Percentiles rank a stretch among this genome's conserved stretches.
phyloP scores from a whole-genome alignment of 2,113 vertebrate species.

The Cyprinodon tularosa region DNA sequence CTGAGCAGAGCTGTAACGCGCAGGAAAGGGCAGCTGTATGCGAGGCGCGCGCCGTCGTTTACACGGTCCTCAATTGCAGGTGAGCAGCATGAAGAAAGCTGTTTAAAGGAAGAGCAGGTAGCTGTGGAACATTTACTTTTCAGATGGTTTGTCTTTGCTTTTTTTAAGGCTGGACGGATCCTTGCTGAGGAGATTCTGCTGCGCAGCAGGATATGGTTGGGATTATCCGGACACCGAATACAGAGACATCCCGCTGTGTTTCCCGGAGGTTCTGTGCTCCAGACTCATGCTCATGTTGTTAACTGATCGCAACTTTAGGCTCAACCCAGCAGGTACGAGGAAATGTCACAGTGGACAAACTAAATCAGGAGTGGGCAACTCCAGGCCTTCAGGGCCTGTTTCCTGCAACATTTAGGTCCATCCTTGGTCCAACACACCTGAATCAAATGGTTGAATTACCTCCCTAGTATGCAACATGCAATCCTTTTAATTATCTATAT shows the following conservation, averaged over 20 bases:
- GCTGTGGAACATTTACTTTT: not conserved
- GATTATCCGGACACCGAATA: constrained; percentile 76
- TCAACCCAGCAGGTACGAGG: constrained; percentile 69
- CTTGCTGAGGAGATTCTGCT: constrained; percentile 70
- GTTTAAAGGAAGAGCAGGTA: too few species aligned
- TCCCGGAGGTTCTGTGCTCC: constrained; percentile 63
- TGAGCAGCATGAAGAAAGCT: constrained; percentile 9
- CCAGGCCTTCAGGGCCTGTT: too few species aligned
- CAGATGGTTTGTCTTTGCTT: not conserved
- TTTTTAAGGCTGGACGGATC: constrained; percentile 40
- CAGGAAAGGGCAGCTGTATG: constrained; percentile 36
- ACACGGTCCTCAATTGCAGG: constrained; percentile 66
- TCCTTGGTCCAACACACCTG: too few species aligned
- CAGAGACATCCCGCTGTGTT: constrained; percentile 74
- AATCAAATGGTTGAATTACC: too few species aligned
- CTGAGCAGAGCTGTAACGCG: constrained; percentile 18
- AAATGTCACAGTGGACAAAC: not conserved
- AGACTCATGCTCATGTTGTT: constrained; percentile 63
- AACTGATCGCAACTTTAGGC: constrained; percentile 59
- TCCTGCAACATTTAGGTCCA: too few species aligned
- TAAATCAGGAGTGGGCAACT: too few species aligned
- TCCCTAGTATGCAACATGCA: too few species aligned
- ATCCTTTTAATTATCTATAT: too few species aligned
- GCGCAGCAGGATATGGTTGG: constrained; percentile 72
- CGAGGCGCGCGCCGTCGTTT: constrained; percentile 14